Evolutionary conservation across 1,140 invertebrate species (phyloP).

Genomic region (Drosophila triauraria): DNA sequence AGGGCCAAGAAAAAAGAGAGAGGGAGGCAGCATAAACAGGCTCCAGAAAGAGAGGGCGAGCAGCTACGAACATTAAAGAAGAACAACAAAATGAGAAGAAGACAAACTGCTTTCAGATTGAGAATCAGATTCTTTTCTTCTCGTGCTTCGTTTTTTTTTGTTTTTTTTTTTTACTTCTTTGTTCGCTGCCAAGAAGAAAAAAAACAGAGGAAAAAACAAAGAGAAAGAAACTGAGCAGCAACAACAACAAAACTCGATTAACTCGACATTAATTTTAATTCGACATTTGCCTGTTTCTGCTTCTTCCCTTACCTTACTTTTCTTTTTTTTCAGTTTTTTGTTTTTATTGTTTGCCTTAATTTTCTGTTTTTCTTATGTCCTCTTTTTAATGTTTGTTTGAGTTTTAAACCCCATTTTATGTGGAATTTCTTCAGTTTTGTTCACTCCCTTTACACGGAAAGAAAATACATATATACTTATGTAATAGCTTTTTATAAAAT

Average conservation of each 20-base stretch:
- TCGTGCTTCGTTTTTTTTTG: constrained; percentile 26
- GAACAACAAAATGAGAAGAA: constrained; percentile 60
- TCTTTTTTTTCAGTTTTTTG: constrained; percentile 19
- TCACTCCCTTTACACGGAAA: not conserved
- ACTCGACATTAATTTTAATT: constrained; percentile 84
- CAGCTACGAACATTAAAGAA: constrained; percentile 23
- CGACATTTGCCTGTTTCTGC: constrained; percentile 63
- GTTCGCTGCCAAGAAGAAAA: constrained; percentile 41
- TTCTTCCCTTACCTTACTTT: constrained; percentile 31
- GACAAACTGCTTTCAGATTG: constrained; percentile 81
- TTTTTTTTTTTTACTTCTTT: constrained; percentile 49
- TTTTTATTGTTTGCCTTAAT: constrained; percentile 46
- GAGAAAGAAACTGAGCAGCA: constrained; percentile 53
- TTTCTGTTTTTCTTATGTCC: constrained; percentile 37
- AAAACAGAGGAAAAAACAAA: constrained; percentile 18
- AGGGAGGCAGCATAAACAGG: constrained; percentile 57
- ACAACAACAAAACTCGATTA: constrained; percentile 83
- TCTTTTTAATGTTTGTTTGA: constrained; percentile 27
- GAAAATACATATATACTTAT: not conserved
- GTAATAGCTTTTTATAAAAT: not conserved
- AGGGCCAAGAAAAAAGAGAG: not conserved
- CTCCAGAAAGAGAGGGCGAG: constrained; percentile 48
- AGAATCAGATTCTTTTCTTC: constrained; percentile 70
- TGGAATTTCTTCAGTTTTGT: constrained; percentile 52
- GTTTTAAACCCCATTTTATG: constrained; percentile 64